phyloP scores from a whole-genome alignment of 2,888 invertebrate species.

The Seira ritae region DNA sequence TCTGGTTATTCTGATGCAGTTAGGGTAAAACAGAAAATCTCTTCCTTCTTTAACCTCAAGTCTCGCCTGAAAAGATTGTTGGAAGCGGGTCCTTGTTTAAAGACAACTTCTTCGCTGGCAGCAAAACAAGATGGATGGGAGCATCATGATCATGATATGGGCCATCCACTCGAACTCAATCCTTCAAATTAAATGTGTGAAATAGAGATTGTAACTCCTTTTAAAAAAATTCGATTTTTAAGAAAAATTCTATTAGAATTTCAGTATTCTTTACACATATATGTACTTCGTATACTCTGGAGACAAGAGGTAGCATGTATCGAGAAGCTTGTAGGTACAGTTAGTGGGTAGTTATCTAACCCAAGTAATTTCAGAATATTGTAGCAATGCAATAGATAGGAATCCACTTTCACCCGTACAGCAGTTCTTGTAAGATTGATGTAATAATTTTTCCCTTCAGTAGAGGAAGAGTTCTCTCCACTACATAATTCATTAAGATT shows the following conservation, averaged over 20 bases:
- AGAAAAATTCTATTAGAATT: not conserved
- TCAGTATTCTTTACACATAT: not conserved
- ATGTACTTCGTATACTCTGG: not conserved
- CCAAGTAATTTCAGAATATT: slow-evolving; percentile 13
- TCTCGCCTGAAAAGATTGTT: not conserved
- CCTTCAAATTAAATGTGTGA: slow-evolving; percentile 2
- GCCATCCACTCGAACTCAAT: slow-evolving; percentile 7
- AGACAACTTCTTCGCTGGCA: not conserved
- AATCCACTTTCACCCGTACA: not conserved
- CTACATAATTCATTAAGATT: slow-evolving; percentile 16
- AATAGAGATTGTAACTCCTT: not conserved
- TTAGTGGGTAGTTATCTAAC: too few relatives aligned
- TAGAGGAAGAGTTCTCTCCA: not conserved
- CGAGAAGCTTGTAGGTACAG: too few relatives aligned
- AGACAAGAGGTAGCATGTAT: too few relatives aligned
- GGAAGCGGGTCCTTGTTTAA: not conserved
- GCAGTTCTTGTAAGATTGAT: slow-evolving; percentile 2
- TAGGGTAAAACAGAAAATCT: not conserved
- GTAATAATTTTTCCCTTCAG: not conserved
- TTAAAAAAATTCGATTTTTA: not conserved
- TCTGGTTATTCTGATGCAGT: not conserved
- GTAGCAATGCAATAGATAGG: not conserved
- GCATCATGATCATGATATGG: slow-evolving; percentile 1
- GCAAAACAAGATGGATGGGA: not conserved
- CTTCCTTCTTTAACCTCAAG: not conserved